Percentiles rank a stretch among this genome's conserved stretches.
phyloP scores from a whole-genome alignment of 1,140 invertebrate species.

The Bombus sibiricus region DNA sequence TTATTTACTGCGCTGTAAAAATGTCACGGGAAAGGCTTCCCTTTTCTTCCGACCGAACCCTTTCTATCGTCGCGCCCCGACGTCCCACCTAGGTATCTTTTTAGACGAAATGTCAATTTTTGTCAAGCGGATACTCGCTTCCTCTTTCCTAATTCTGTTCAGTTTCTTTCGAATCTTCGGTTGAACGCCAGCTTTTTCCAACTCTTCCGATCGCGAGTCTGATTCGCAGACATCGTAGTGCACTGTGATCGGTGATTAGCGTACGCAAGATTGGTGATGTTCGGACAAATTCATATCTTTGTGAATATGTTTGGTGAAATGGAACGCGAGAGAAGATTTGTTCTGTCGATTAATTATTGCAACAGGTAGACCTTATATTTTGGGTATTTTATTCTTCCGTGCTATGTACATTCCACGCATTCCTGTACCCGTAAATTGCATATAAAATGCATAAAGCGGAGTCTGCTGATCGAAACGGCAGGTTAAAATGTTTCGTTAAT shows the following conservation, averaged over 20 bases:
- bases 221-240: rapidly evolving
- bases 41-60: conserved; percentile 46
- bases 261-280: rapidly evolving
- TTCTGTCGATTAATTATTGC: not conserved
- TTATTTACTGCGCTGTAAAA: conserved; percentile 78
- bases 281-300: not conserved
- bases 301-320: not conserved
- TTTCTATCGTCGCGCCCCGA: conserved; percentile 37
- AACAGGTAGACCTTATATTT: not conserved
- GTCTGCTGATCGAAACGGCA: too few species aligned
- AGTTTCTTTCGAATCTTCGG: not conserved
- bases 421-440: too few species aligned
- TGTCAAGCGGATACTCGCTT: not conserved
- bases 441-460: rapidly evolving
- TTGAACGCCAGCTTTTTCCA: not conserved
- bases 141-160: not conserved
- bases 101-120: not conserved
- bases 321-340: not conserved
- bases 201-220: too few species aligned
- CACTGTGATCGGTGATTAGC: not conserved
- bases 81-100: not conserved
- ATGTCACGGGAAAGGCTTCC: conserved; percentile 69
- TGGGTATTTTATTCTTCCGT: rapidly evolving
- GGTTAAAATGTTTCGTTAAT: too few species aligned
- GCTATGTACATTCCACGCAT: too few species aligned